Conservation (phyloP, 1,140 invertebrate genomes). For the Aphelinus certus region DNA sequence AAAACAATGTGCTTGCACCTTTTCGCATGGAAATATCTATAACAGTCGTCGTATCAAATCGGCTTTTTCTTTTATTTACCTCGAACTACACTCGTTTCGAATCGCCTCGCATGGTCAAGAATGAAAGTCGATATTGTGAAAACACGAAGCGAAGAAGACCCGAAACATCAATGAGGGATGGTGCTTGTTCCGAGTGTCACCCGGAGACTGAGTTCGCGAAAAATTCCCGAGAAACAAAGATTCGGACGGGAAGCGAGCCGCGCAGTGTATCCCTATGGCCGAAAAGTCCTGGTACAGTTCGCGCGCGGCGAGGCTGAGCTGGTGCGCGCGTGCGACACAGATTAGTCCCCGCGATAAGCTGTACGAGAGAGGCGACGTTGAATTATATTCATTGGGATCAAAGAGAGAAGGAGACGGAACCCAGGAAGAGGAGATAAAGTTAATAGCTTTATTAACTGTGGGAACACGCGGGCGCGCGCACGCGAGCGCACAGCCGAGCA, state of each 20-base stretch:
- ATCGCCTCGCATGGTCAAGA: too few species aligned
- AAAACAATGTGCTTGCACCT: too few species aligned
- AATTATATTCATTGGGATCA: conserved; percentile 35
- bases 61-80: too few species aligned
- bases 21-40: too few species aligned
- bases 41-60: too few species aligned
- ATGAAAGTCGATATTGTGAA: too few species aligned
- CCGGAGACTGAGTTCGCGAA: conserved; percentile 8
- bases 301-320: background rate
- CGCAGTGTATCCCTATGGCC: background rate
- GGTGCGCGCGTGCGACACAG: conserved; percentile 13
- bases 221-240: background rate
- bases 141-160: too few species aligned
- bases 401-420: conserved; percentile 17
- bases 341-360: conserved; percentile 19
- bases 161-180: background rate
- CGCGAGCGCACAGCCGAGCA: background rate
- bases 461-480: conserved; percentile 47
- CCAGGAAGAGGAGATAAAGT: conserved; percentile 53
- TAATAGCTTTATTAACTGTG: conserved; percentile 66
- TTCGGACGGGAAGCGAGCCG: background rate
- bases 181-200: conserved; percentile 4
- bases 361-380: conserved; percentile 9
- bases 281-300: conserved; percentile 1
- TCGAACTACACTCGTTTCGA: too few species aligned